These are phyloP conservation scores for Campoplex nolae DNA, from an alignment of 2,888 invertebrate genomes.

Conservation along the genomic window DNA sequence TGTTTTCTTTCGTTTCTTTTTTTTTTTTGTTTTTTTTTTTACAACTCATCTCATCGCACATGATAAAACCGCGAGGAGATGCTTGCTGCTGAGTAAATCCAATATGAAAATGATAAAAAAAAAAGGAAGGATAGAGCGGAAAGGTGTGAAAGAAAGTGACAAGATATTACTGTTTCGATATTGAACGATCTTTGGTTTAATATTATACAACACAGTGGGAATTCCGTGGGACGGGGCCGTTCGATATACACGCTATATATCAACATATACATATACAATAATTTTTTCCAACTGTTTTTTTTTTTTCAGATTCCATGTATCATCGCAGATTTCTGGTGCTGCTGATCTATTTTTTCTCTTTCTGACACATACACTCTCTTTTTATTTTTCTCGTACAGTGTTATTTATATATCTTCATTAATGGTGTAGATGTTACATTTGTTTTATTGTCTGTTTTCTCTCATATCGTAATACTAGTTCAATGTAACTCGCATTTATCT, in stretches of 20 bases:
- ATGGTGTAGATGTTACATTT: slow-evolving; percentile 60
- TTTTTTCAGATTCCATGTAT: slow-evolving; percentile 14
- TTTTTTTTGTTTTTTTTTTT: slow-evolving; percentile 21
- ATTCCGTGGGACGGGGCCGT: slow-evolving; percentile 65
- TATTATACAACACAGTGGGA: slow-evolving; percentile 81
- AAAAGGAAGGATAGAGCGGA: slow-evolving; percentile 23
- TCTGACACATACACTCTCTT: slow-evolving; percentile 22
- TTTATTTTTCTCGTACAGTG: slow-evolving; percentile 26
- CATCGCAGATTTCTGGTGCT: slow-evolving; percentile 37
- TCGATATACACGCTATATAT: slow-evolving; percentile 72
- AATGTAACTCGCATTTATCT: slow-evolving; percentile 44
- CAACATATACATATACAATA: slow-evolving; percentile 68
- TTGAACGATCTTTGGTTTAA: slow-evolving; percentile 83
- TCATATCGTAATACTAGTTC: slow-evolving; percentile 39
- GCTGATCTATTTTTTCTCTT: slow-evolving; percentile 16
- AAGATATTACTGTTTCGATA: slow-evolving; percentile 68
- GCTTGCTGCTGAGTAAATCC: not conserved
- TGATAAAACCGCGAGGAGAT: slow-evolving; percentile 40
- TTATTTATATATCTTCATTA: slow-evolving; percentile 46
- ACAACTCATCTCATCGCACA: slow-evolving; percentile 47
- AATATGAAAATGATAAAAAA: slow-evolving; percentile 22
- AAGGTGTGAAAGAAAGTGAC: slow-evolving; percentile 42
- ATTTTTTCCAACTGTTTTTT: slow-evolving; percentile 44
- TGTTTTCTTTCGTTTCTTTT: slow-evolving; percentile 40
- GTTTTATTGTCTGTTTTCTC: slow-evolving; percentile 33